These are phyloP conservation scores for Acrobasis repandana DNA, from an alignment of 2,888 invertebrate species.

Conservation along the genomic window DNA sequence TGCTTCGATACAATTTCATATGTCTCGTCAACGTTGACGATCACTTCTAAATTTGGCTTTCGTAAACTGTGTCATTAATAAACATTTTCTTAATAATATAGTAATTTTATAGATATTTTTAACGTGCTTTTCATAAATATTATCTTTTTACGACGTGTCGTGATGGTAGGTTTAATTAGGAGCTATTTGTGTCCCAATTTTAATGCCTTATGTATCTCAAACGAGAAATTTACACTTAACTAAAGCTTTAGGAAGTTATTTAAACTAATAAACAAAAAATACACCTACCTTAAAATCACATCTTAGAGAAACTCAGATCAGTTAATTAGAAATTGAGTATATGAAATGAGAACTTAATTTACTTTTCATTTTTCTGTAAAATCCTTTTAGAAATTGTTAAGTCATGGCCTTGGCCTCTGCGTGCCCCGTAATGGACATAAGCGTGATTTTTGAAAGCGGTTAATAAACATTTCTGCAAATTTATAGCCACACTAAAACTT, in stretches of 20 bases:
- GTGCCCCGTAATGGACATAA: no score
- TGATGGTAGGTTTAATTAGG: slow-evolving; percentile 2
- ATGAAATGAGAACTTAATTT: no score
- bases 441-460: not conserved
- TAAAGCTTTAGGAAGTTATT: no score
- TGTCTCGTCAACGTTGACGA: slow-evolving; percentile 41
- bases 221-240: no score
- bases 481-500: not conserved
- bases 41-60: slow-evolving; percentile 35
- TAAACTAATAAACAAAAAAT: no score
- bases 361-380: no score
- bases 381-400: no score
- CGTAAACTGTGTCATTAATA: slow-evolving; percentile 22
- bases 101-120: slow-evolving; percentile 20
- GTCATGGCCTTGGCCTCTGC: no score
- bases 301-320: no score
- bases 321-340: no score
- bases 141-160: slow-evolving; percentile 21
- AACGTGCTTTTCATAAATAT: slow-evolving; percentile 21
- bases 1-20: slow-evolving; percentile 41
- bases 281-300: no score
- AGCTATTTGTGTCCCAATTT: not conserved
- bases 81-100: slow-evolving; percentile 17
- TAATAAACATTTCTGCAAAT: not conserved
- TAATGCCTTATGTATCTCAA: no score